phyloP scores from a whole-genome alignment of 2,888 invertebrate species.

The Nasonia oneida region DNA sequence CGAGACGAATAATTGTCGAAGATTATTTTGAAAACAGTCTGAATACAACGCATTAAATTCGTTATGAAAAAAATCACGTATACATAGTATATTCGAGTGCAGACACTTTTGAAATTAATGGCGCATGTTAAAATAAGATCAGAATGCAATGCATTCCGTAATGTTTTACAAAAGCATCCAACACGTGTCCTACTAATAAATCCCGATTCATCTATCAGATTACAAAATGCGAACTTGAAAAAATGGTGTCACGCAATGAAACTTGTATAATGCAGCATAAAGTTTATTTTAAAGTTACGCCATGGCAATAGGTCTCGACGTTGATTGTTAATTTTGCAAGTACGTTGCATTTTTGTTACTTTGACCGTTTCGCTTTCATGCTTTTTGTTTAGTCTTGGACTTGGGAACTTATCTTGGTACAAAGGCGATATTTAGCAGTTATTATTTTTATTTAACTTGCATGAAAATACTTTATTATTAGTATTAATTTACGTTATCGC shows the following conservation, averaged over 20 bases:
- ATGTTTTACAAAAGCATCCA: constrained; percentile 4
- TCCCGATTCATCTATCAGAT: constrained; percentile 22
- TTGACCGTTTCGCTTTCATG: neutral
- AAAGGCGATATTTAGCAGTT: neutral
- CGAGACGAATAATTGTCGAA: neutral
- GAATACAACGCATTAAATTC: neutral
- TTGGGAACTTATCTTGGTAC: neutral
- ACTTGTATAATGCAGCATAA: constrained; percentile 5
- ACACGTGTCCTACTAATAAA: constrained; percentile 26
- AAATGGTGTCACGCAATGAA: neutral
- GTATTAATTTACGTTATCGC: no score
- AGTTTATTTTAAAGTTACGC: constrained; percentile 17
- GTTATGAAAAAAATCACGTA: neutral
- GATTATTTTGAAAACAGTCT: neutral
- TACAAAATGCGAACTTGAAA: constrained; percentile 29
- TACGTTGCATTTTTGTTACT: neutral
- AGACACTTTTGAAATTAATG: neutral
- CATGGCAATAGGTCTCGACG: neutral
- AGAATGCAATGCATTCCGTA: constrained; percentile 5
- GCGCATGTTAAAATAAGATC: neutral
- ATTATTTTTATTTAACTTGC: neutral
- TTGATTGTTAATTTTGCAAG: neutral
- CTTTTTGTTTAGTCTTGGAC: neutral
- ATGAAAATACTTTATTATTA: neutral
- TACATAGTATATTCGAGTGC: no score